Conservation (phyloP, 2,888 invertebrate genomes). For the Parochlus steinenii region DNA sequence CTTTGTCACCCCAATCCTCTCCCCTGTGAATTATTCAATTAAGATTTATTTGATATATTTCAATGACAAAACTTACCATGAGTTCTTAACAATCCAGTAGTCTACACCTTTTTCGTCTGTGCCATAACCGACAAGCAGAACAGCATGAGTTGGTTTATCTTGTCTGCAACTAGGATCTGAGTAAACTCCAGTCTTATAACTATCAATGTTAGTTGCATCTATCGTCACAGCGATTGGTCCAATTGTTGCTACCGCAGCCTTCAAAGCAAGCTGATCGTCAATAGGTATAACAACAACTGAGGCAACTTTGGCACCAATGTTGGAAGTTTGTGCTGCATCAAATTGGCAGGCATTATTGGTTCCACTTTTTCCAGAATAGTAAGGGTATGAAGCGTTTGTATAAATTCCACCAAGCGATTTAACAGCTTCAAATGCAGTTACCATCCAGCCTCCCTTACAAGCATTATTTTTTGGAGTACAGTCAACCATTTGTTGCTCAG, state of each 20-base stretch:
- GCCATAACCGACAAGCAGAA: constrained; percentile 14
- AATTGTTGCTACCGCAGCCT: constrained; percentile 54
- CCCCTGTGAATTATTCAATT: no score
- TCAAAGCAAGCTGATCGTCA: constrained; percentile 50
- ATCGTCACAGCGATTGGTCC: constrained; percentile 71
- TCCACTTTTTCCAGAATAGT: constrained; percentile 23
- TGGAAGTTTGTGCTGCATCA: not conserved
- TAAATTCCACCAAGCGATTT: constrained; percentile 58
- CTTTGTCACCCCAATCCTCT: no score
- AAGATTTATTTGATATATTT: no score
- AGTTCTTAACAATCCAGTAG: constrained; percentile 1
- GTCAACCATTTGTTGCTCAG: constrained; percentile 82
- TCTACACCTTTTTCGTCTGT: constrained; percentile 6
- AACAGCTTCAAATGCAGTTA: constrained; percentile 66
- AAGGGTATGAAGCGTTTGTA: constrained; percentile 63
- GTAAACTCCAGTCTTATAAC: constrained; percentile 59
- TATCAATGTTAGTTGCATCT: constrained; percentile 74
- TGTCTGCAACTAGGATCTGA: constrained; percentile 52
- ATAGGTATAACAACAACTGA: constrained; percentile 53
- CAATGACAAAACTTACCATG: not conserved
- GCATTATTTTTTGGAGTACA: constrained; percentile 70
- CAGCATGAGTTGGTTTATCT: constrained; percentile 52
- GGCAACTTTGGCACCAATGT: constrained; percentile 50
- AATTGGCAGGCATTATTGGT: constrained; percentile 13
- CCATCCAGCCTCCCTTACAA: constrained; percentile 64